Percentiles rank a stretch among this genome's conserved stretches.
phyloP scores from a whole-genome alignment of 1,140 invertebrate genomes.

The Bombus breviceps region DNA sequence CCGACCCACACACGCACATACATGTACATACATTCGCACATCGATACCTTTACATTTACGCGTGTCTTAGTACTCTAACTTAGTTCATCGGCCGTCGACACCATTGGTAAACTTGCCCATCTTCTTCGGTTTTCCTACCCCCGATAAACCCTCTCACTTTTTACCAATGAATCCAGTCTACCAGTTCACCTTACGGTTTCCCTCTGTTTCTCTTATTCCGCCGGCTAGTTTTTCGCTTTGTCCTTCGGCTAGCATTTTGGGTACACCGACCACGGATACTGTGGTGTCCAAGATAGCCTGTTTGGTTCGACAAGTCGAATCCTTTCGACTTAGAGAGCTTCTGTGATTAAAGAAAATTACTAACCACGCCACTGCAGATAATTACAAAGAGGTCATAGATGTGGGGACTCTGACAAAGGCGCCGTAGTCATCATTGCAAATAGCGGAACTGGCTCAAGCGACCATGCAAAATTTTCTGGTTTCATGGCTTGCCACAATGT shows the following conservation, averaged over 20 bases:
- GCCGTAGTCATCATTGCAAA: not conserved
- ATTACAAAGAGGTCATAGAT: constrained; percentile 71
- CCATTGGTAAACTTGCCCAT: not conserved
- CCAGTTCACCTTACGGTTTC: not conserved
- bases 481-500: constrained; percentile 21
- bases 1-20: not conserved
- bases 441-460: not conserved
- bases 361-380: constrained; percentile 69
- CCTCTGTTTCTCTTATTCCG: constrained; percentile 19
- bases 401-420: not conserved
- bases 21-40: not conserved
- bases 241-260: not conserved
- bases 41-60: not conserved
- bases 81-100: not conserved
- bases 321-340: constrained; percentile 67
- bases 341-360: constrained; percentile 81
- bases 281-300: constrained; percentile 13
- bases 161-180: constrained; percentile 7
- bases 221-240: constrained; percentile 33
- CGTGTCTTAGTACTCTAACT: constrained; percentile 25
- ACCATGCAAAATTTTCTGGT: constrained; percentile 43
- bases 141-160: constrained; percentile 8
- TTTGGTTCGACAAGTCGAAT: constrained; percentile 59
- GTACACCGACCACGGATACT: constrained; percentile 21
- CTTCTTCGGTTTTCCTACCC: not conserved